Base-by-base conservation (phyloP, 2,113 vertebrate genomes). In the Benitochromis conjunctus region DNA sequence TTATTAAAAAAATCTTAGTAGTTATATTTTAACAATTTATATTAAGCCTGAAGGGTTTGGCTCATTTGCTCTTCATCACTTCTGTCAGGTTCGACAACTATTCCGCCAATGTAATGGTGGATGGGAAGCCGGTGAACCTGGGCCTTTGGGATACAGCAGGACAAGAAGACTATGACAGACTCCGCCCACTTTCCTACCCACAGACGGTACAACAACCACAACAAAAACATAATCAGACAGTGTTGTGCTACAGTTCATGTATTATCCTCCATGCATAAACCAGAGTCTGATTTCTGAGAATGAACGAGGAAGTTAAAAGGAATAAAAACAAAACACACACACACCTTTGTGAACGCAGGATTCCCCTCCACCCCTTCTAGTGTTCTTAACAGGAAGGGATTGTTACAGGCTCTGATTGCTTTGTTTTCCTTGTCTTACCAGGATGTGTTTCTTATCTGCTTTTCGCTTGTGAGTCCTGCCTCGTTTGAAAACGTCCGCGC, bases 401-500 rank as follows among this genome's bases (percentile, higher is more conserved):
- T 38, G 10, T 64, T 19, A 26, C 2, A 3, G 18, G 3, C 16
- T 84, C 77, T 91, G 84, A 92, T 90, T 79, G 51, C 4, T 46
- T 78, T 88, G 48, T 87, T 83, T 89, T 85, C 91, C 38, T 46
- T 94, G 81, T 92, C 85, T 95, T 56, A 18, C 46, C 89, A 99
- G 98, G 98, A 99, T 86, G 98, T 99, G 60, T 99, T 99, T 94
- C 96, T 99, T 93, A 99, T 99, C 95, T 99, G 98, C 95, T 99
- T 99, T 91, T 99, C 98, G 11, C 97, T 99, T 12, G 98, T 99
- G 96, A 99, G 98, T 91, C 98, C 98, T 11, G 98, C 98, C 31
- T 99, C 98, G n/a, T 99, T 99, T 94, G 98, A 99, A 97, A 99
- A 99, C 90, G 98, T 99, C 90, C 98, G 98, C 90, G 98, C 98